Conservation (phyloP, 2,113 vertebrate species). For the Oryzias celebensis region DNA sequence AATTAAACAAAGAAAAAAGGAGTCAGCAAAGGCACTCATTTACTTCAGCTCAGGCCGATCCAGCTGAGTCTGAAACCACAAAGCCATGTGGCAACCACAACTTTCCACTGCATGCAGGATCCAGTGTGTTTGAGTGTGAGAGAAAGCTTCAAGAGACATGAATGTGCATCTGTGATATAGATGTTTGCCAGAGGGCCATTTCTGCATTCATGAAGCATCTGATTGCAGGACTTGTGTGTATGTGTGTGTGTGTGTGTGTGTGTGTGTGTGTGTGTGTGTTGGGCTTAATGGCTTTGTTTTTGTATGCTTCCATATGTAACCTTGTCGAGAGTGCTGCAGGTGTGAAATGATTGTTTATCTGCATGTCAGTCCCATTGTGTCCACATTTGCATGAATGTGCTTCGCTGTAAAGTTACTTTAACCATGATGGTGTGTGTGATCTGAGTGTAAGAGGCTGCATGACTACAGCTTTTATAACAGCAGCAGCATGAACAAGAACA, state of each 20-base stretch:
- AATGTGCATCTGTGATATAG: neutral
- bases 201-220: slow-evolving; percentile 16
- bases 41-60: slow-evolving; percentile 31
- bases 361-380: neutral
- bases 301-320: too few species aligned
- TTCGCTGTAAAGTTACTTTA: neutral
- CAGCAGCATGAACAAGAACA: neutral
- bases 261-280: neutral
- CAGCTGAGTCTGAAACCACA: slow-evolving; percentile 43
- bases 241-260: neutral
- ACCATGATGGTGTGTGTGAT: neutral
- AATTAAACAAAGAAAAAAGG: neutral
- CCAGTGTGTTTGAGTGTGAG: slow-evolving; percentile 1
- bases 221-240: slow-evolving; percentile 3
- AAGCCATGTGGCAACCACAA: slow-evolving; percentile 36
- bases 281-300: too few species aligned
- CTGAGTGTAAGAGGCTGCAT: neutral
- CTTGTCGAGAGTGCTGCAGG: neutral
- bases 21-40: slow-evolving; percentile 23
- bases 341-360: neutral
- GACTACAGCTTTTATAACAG: neutral
- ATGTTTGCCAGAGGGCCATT: slow-evolving; percentile 21
- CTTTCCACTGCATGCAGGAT: slow-evolving; percentile 2
- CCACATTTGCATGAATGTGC: neutral
- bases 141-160: slow-evolving; percentile 14